phyloP scores from a whole-genome alignment of 2,113 vertebrate species.

The Cnemophilus loriae region DNA sequence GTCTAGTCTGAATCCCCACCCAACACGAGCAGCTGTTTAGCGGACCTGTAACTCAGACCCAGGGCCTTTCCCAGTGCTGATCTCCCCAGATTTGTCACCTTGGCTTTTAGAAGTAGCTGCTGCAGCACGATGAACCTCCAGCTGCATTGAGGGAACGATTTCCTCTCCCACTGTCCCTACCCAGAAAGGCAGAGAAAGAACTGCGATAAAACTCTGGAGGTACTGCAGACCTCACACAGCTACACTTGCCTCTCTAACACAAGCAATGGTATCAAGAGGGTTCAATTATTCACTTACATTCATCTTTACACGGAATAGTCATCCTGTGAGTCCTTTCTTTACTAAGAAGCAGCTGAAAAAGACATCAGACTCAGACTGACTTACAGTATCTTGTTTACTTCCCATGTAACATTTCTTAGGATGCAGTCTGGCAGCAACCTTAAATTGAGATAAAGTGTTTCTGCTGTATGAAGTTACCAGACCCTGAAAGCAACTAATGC shows the following conservation, averaged over 20 bases:
- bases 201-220: background rate
- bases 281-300: background rate
- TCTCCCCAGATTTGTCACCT: background rate
- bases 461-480: background rate
- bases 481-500: background rate
- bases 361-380: background rate
- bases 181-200: background rate
- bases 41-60: background rate
- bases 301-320: background rate
- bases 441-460: background rate
- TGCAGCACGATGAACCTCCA: background rate
- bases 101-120: background rate
- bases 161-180: background rate
- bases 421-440: background rate
- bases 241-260: background rate
- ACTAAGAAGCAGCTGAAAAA: background rate
- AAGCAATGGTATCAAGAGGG: background rate
- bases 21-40: rapidly evolving
- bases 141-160: background rate
- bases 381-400: background rate
- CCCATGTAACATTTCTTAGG: background rate
- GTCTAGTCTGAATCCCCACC: background rate
- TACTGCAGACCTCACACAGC: background rate
- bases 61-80: background rate
- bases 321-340: background rate